Evolutionary conservation across 2,888 invertebrate species (phyloP).

Genomic region (Scelioninae gen. 1): DNA sequence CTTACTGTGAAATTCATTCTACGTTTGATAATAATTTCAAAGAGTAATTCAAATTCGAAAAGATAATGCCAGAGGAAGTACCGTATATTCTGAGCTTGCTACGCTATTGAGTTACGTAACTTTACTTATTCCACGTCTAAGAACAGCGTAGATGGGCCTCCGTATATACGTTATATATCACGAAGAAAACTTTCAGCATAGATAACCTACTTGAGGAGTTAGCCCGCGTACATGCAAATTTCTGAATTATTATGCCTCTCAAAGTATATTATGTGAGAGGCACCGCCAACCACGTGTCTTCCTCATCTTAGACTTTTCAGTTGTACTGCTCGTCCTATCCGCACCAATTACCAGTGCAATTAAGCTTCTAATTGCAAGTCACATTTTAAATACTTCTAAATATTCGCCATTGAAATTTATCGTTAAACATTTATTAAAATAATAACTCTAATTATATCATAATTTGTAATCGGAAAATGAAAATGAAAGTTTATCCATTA

Average conservation of each 20-base stretch:
- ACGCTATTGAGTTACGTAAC: constrained; percentile 75
- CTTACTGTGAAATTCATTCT: constrained; percentile 58
- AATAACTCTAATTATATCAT: neutral
- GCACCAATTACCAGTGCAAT: constrained; percentile 69
- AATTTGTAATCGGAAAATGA: constrained; percentile 21
- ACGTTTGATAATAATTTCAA: constrained; percentile 68
- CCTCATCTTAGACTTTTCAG: constrained; percentile 56
- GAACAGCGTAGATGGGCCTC: constrained; percentile 70
- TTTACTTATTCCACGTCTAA: constrained; percentile 72
- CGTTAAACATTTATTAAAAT: constrained; percentile 32
- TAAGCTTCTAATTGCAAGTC: constrained; percentile 66
- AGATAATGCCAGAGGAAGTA: constrained; percentile 77
- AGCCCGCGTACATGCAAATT: constrained; percentile 85
- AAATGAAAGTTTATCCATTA: constrained; percentile 6
- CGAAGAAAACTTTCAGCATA: constrained; percentile 83
- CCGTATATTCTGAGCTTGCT: constrained; percentile 68
- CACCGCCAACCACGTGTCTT: constrained; percentile 64
- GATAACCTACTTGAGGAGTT: constrained; percentile 85
- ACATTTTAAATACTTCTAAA: constrained; percentile 51
- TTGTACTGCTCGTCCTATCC: constrained; percentile 59
- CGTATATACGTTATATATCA: constrained; percentile 80
- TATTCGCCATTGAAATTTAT: constrained; percentile 26
- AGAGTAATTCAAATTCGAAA: constrained; percentile 79
- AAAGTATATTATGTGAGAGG: constrained; percentile 76
- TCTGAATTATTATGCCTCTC: constrained; percentile 84